These are phyloP conservation scores for Urocyon cinereoargenteus DNA, from an alignment of 2,797 vertebrate species.

Conservation along the genomic window DNA sequence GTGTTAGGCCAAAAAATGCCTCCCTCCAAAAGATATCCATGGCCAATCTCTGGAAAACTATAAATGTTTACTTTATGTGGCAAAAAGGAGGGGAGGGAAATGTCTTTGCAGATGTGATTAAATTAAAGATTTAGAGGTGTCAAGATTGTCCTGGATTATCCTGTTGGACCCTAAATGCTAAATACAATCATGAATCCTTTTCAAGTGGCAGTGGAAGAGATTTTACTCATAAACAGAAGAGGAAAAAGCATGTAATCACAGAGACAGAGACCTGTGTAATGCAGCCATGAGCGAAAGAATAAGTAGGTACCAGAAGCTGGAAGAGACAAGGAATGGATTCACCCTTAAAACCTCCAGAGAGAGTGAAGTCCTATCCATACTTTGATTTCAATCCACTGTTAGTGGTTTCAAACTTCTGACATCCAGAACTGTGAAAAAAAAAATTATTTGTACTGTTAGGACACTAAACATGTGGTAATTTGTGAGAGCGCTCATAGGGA, in stretches of 20 bases:
- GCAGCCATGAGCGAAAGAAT: background rate
- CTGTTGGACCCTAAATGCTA: background rate
- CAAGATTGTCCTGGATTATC: background rate
- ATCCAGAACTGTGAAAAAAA: background rate
- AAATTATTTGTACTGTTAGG: background rate
- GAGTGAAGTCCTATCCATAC: background rate
- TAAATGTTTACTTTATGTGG: background rate
- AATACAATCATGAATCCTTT: background rate
- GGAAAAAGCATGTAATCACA: background rate
- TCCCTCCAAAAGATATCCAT: background rate
- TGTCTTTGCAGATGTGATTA: background rate
- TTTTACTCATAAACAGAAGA: background rate
- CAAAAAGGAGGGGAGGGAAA: background rate
- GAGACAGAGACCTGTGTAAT: background rate
- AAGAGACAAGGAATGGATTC: background rate
- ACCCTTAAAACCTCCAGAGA: background rate
- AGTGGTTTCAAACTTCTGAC: background rate
- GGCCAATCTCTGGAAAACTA: background rate
- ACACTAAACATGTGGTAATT: background rate
- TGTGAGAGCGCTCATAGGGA: background rate
- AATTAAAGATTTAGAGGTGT: background rate
- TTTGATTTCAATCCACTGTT: background rate
- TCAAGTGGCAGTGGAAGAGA: background rate
- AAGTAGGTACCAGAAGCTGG: background rate
- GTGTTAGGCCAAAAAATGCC: background rate